phyloP scores from a whole-genome alignment of 2,888 invertebrate species.

The Perdita meconis region DNA sequence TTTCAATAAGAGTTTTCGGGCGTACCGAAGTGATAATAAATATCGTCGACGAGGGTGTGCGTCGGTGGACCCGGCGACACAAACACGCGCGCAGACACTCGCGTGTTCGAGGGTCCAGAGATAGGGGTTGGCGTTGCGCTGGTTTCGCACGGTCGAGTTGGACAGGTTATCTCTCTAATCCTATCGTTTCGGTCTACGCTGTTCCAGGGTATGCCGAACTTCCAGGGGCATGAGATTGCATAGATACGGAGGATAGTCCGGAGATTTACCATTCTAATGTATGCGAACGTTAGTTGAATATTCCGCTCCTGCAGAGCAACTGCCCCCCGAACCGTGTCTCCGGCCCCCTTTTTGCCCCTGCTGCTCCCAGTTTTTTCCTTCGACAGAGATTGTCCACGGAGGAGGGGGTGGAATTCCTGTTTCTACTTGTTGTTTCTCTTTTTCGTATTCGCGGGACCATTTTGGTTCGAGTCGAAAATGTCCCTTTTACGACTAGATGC shows the following conservation, averaged over 20 bases:
- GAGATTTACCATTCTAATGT: constrained; percentile 65
- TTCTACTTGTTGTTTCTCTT: neutral
- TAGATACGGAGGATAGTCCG: constrained; percentile 61
- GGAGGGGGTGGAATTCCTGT: neutral
- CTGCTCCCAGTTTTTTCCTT: neutral
- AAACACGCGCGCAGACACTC: neutral
- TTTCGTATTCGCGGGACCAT: too few species aligned
- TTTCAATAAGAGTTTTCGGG: constrained; percentile 47
- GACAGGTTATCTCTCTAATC: constrained; percentile 66
- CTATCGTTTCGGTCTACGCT: constrained; percentile 57
- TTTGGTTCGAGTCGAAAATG: too few species aligned
- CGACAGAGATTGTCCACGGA: neutral
- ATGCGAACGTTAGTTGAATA: constrained; percentile 63
- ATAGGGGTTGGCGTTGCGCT: constrained; percentile 41
- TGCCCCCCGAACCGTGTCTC: constrained; percentile 36
- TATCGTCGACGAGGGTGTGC: constrained; percentile 28
- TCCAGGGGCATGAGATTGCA: constrained; percentile 64
- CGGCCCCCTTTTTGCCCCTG: neutral
- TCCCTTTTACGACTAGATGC: too few species aligned
- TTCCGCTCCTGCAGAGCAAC: constrained; percentile 35
- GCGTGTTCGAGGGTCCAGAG: constrained; percentile 30
- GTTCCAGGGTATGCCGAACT: constrained; percentile 53
- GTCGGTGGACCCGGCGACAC: neutral
- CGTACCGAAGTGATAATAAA: constrained; percentile 51
- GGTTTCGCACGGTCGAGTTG: constrained; percentile 60